Evolutionary conservation across 2,888 invertebrate genomes (phyloP).

Genomic region (Aleiodes testaceus): DNA sequence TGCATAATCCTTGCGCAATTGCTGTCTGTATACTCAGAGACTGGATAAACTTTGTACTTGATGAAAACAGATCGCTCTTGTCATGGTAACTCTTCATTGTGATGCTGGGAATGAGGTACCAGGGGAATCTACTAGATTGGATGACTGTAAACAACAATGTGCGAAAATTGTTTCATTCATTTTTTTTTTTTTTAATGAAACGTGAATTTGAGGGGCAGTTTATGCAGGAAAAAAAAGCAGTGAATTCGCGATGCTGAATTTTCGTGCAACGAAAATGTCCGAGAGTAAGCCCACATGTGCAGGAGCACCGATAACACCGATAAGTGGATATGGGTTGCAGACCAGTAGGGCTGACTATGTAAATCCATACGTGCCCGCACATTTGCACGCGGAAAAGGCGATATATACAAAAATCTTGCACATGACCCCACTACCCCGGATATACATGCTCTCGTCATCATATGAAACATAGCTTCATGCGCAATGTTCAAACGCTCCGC

Average conservation of each 20-base stretch:
- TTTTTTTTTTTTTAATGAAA: too few species aligned
- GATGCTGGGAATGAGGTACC: too few species aligned
- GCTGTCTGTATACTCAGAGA: conserved; percentile 52
- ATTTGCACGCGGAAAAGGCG: conserved; percentile 34
- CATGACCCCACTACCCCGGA: neutral
- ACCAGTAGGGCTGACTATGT: conserved; percentile 40
- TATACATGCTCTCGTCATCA: conserved; percentile 8
- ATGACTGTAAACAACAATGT: too few species aligned
- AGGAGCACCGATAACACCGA: conserved; percentile 46
- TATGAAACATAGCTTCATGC: neutral
- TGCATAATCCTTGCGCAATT: conserved; percentile 55
- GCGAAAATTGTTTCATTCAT: too few species aligned
- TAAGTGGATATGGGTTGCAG: conserved; percentile 47
- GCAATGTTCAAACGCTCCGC: too few species aligned
- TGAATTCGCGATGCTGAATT: conserved; percentile 17
- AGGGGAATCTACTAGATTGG: too few species aligned
- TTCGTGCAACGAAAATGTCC: conserved; percentile 36
- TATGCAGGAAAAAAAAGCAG: neutral
- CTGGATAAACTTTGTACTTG: conserved; percentile 48
- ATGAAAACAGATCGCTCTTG: conserved; percentile 3
- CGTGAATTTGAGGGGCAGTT: neutral
- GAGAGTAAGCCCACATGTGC: conserved; percentile 47
- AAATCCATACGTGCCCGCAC: conserved; percentile 46
- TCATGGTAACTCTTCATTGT: too few species aligned
- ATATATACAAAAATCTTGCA: conserved; percentile 5